Base-by-base conservation (phyloP, 2,888 invertebrate species). In the Poecilus cupreus region DNA sequence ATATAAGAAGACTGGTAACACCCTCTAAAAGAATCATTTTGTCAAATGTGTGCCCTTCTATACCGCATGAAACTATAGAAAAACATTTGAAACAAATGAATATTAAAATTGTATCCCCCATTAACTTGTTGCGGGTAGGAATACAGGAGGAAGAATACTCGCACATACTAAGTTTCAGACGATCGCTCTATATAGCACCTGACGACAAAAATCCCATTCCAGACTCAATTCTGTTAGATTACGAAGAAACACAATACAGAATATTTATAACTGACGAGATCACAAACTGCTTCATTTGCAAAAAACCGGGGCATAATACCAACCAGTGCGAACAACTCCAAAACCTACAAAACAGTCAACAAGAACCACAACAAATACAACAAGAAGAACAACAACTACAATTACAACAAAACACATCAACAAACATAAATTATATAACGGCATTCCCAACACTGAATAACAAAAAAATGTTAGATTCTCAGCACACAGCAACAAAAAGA, bases 11-110 rank as follows among this genome's bases (percentile, higher is more conserved):
- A n/a, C 22, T 82, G 16, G 22, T 68, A 10, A 16, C 75, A 3
- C 60, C 37, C 32, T 10, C 22, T 24, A 80, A 81, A 57, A 24
- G 81, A 37, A 54, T 82, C 22, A 81, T 81, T 20, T 32, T 82
- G 5, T 79, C 79, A 8, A 74, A 82, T 37, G 72, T 81, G 0
- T 54, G 51, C 18, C 80, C 81, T 6, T 22, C 54, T 16, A 49
- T 79, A 5, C 81, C 75, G 5, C 78, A 81, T 46, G 51, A 10
- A 10, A 5, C 22, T 11, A 46, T 80, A 13, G 72, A 68, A 70
- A n/a, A 72, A 3, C 18, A 10, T 18, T 22, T 72, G 3, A 72
- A 43, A 43, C 18, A 46, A 39, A 39, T 18, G 11, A 3, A 32
- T 6, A 32, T 64, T 11, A 72, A 72, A 72, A 70, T 70, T 2